These are phyloP conservation scores for Drosophila guanche DNA, from an alignment of 1,140 invertebrate genomes.

Conservation along the genomic window DNA sequence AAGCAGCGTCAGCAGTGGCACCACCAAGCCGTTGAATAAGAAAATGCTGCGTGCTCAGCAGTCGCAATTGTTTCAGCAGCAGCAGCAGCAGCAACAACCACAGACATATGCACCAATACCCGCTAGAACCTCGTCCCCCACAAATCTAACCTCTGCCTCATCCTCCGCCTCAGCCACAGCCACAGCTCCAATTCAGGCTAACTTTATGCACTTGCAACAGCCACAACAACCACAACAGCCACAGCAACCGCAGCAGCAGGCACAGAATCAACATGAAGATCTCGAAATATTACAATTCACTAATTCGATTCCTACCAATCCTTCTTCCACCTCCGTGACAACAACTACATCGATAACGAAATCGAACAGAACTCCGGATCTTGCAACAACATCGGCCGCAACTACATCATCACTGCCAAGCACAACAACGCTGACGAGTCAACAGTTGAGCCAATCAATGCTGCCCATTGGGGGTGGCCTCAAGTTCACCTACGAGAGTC, in stretches of 20 bases:
- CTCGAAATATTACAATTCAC: slow-evolving; percentile 77
- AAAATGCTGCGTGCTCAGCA: slow-evolving; percentile 81
- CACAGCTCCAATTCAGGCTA: slow-evolving; percentile 27
- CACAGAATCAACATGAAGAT: slow-evolving; percentile 69
- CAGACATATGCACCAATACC: slow-evolving; percentile 35
- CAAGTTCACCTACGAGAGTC: slow-evolving; percentile 83
- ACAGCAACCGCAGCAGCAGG: slow-evolving; percentile 44
- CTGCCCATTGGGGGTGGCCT: slow-evolving; percentile 52
- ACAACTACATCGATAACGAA: slow-evolving; percentile 39
- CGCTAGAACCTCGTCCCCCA: slow-evolving; percentile 45
- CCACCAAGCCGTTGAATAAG: slow-evolving; percentile 73
- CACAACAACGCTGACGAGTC: slow-evolving; percentile 25
- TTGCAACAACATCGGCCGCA: slow-evolving; percentile 31
- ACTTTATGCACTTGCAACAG: slow-evolving; percentile 54
- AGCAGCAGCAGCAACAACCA: slow-evolving; percentile 56
- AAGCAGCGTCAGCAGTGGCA: slow-evolving; percentile 12
- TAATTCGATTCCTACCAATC: slow-evolving; percentile 56
- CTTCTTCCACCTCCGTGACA: slow-evolving; percentile 53
- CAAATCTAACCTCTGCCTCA: slow-evolving; percentile 51
- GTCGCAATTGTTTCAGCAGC: slow-evolving; percentile 70
- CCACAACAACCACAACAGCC: slow-evolving; percentile 38
- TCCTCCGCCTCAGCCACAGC: slow-evolving; percentile 32
- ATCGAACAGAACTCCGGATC: slow-evolving; percentile 74
- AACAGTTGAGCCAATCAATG: slow-evolving; percentile 28
- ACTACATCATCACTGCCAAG: slow-evolving; percentile 18